phyloP scores from a whole-genome alignment of 2,888 invertebrate species.

The Ptilodon capucinus region DNA sequence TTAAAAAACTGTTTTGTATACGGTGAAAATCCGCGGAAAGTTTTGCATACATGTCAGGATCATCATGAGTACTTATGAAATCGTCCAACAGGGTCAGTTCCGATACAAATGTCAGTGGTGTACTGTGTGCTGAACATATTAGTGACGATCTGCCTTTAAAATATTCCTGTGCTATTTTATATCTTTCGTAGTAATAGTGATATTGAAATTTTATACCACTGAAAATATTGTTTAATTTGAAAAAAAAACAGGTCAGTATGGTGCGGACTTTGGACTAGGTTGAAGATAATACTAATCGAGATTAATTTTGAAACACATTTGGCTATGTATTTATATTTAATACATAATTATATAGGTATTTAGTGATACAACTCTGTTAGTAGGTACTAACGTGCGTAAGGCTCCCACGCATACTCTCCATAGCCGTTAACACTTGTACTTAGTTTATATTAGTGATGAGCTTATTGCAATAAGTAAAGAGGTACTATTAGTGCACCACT shows the following conservation, averaged over 20 bases:
- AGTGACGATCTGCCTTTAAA: not conserved
- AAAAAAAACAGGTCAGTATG: not conserved
- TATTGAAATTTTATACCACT: slow-evolving; percentile 1
- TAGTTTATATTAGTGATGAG: slow-evolving; percentile 43
- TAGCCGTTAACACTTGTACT: slow-evolving; percentile 23
- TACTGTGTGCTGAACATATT: not conserved
- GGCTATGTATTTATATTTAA: not conserved
- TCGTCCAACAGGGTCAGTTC: not conserved
- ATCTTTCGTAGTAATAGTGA: not conserved
- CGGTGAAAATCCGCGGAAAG: too few species aligned
- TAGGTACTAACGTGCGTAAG: not conserved
- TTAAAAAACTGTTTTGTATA: too few species aligned
- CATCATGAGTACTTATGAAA: not conserved
- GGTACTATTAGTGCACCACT: slow-evolving; percentile 15
- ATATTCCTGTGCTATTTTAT: not conserved
- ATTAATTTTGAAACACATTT: not conserved
- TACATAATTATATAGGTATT: not conserved
- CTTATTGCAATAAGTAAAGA: slow-evolving; percentile 38
- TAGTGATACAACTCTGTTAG: not conserved
- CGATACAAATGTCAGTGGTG: not conserved
- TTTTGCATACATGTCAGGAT: not conserved
- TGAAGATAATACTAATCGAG: not conserved
- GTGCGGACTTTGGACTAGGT: not conserved
- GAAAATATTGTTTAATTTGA: not conserved
- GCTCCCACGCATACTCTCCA: slow-evolving; percentile 4